These are phyloP conservation scores for Parnassius glacialis DNA, from an alignment of 2,888 invertebrate genomes.

Conservation along the genomic window DNA sequence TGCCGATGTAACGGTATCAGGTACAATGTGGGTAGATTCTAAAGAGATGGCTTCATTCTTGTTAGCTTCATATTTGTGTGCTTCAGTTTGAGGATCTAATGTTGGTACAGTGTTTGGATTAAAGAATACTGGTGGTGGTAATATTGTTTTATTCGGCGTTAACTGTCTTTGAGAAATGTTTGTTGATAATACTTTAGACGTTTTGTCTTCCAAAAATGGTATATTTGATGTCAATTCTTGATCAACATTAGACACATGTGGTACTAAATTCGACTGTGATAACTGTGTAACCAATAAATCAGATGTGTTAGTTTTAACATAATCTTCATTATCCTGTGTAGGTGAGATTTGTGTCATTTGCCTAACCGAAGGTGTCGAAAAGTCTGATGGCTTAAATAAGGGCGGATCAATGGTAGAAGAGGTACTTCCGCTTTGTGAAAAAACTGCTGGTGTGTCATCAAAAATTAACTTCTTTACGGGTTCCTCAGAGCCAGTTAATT, in stretches of 20 bases:
- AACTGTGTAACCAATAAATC: conserved; percentile 16
- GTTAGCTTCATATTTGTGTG: conserved; percentile 22
- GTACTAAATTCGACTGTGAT: conserved; percentile 22
- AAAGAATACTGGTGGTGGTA: conserved; percentile 38
- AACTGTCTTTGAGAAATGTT: conserved; percentile 14
- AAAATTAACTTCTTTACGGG: not conserved
- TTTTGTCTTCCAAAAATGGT: not conserved
- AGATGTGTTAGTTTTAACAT: conserved; percentile 3
- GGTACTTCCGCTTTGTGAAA: no score
- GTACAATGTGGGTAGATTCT: conserved; percentile 1
- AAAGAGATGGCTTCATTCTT: conserved; percentile 3
- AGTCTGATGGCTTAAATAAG: not conserved
- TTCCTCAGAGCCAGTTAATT: not conserved
- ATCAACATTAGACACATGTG: conserved; percentile 18
- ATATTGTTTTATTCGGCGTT: not conserved
- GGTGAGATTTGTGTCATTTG: conserved; percentile 12
- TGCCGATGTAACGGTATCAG: conserved; percentile 32
- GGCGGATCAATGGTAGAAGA: not conserved
- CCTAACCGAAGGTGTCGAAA: not conserved
- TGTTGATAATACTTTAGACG: conserved; percentile 7
- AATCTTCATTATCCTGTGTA: conserved; percentile 2
- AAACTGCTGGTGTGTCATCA: no score
- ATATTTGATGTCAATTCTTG: conserved; percentile 5
- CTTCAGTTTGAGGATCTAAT: conserved; percentile 19
- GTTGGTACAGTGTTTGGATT: conserved; percentile 26